Base-by-base conservation (phyloP, 2,888 invertebrate genomes). In the Apamea sordens region DNA sequence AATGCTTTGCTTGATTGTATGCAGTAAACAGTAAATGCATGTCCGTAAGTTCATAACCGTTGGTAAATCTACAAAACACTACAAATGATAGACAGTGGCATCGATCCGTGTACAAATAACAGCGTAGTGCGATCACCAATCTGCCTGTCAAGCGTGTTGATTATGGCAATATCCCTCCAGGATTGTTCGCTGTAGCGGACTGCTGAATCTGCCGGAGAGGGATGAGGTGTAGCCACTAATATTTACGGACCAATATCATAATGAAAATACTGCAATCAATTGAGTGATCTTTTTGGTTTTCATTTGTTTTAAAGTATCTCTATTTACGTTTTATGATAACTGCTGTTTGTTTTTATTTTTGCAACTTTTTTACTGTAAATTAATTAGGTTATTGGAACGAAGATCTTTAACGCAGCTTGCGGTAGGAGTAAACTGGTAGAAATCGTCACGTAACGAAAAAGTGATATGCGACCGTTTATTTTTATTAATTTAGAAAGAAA, bases 81-180 rank as follows among this genome's bases (percentile, higher is more conserved):
- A 28, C n/a, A 41, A 70, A 56, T 79, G 47, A 63, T 56, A 44
- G 41, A 63, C 15, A 72, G 56, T 13, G 18, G 36, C 72, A 79
- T 70, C 28, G 50, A 70, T 79, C 41, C 44, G 68, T 70, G 44
- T 61, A 63, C 63, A 85, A 83, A 83, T 74, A 73, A 64, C 63
- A 72, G 72, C 59, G 65, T 56, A 65, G 36, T 85, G 70, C 67
- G 59, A 61, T 64, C 72, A 77, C 69, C 73, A 73, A 78, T 75
- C 50, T 64, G 56, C 50, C 59, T 78, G 71, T 70, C 72, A 70
- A 73, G 79, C 53, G 77, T 79, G 82, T 85, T 81, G 76, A 74
- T 77, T 72, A 79, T 77, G 86, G 74, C 80, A 80, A 82, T 80
- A 80, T 80, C 69, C 63, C 50, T 70, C 36, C 24, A 85, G 70